Conservation (phyloP, 2,113 vertebrate species). For the Thymallus thymallus region DNA sequence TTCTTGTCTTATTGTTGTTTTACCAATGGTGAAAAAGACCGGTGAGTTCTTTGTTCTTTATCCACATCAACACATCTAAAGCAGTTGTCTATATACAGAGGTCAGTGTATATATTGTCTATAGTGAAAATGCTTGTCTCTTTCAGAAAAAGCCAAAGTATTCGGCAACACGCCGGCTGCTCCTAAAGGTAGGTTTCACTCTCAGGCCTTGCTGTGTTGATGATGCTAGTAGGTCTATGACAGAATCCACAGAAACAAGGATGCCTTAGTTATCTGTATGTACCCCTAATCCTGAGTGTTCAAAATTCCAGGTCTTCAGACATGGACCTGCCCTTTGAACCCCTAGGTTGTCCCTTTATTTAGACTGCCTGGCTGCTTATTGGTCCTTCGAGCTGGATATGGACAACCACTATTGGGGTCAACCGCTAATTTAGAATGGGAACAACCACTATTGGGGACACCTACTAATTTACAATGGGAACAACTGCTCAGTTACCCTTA, state of each 20-base stretch:
- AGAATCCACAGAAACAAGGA: neutral
- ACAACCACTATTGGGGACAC: no score
- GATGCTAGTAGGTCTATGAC: neutral
- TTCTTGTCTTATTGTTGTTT: neutral
- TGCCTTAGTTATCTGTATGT: neutral
- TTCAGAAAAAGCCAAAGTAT: constrained; percentile 69
- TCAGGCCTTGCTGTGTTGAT: neutral
- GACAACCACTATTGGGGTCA: no score
- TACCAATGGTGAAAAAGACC: neutral
- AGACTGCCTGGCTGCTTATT: no score
- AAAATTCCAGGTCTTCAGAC: no score
- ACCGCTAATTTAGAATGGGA: neutral
- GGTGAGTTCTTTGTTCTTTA: neutral
- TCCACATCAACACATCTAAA: no score
- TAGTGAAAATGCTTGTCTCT: neutral
- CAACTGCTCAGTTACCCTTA: neutral
- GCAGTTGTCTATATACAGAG: no score
- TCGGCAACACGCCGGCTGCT: constrained; percentile 66
- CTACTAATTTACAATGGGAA: neutral
- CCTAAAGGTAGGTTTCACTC: constrained; percentile 58
- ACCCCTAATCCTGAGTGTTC: no score
- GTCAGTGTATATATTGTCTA: neutral
- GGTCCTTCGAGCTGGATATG: no score
- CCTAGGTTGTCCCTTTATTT: no score
- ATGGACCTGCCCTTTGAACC: no score